Base-by-base conservation (phyloP, 2,888 invertebrate species). In the Drosophila kanekoi region DNA sequence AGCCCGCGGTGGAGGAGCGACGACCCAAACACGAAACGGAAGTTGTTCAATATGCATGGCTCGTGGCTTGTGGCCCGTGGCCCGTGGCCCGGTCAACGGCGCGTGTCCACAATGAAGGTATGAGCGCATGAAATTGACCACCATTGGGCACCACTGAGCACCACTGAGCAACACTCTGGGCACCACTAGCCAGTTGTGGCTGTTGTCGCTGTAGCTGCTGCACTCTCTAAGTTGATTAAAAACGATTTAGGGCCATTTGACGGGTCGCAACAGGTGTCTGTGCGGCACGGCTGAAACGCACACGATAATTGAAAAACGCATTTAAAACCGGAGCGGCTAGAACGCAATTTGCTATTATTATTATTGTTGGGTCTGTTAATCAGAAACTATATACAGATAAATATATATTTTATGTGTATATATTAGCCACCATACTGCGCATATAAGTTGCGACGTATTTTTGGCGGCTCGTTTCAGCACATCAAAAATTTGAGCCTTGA, bases 41-140 rank as follows among this genome's bases (percentile, higher is more conserved):
- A 79, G 85, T 81, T 71, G 77, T 85, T 81, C 85, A 81, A 87
- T 79, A 83, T 87, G 87, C 87, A 72, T 78, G 61, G 70, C 72
- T 72, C 62, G 77, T 67, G 53, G 44, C 41, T 49, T 9, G 52
- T 60, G 37, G 47, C 28, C 38, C 59, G 43, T n/a, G 53, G 44
- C 41, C 53, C 10, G 52, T 60, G 37, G 47, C 28, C 38, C 59
- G 43, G 37, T 47, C 64, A 73, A 28, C 60, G 53, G 48, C 51
- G 74, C 75, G 79, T 70, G 66, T 77, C 63, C 69, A 82, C 59
- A 47, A 44, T 37, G 35, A 44, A 87, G 80, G 83, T 82, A 86
- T 67, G 60, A 86, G 78, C 70, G 78, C 84, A 83, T 86, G 76
- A 84, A 86, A 86, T 83, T 82, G 86, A 70, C 72, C 87, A 76